Evolutionary conservation across 2,888 invertebrate genomes (phyloP).

Genomic region (Tetanocera ferruginea): DNA sequence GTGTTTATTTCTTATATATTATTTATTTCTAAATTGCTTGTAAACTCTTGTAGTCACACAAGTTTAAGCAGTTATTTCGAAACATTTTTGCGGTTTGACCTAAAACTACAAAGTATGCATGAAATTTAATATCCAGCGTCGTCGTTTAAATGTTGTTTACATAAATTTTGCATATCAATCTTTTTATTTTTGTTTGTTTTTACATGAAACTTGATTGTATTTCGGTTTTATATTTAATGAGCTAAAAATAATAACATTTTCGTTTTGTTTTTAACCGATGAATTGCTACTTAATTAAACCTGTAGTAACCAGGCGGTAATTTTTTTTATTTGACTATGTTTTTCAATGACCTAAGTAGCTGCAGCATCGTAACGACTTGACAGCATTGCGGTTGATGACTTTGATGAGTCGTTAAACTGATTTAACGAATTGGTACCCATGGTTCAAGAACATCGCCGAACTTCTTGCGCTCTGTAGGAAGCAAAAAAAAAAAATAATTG

Average conservation of each 20-base stretch:
- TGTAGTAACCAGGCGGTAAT: not conserved
- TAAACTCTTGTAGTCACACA: not conserved
- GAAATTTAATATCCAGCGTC: slow-evolving; percentile 7
- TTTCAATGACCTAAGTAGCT: no score
- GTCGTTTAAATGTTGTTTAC: not conserved
- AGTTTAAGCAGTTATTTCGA: not conserved
- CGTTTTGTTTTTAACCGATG: not conserved
- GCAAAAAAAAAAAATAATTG: not conserved
- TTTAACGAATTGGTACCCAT: slow-evolving; percentile 79
- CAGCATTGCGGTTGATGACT: not conserved
- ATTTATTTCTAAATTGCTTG: no score
- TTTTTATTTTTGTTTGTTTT: not conserved
- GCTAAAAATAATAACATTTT: not conserved
- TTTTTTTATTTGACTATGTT: not conserved
- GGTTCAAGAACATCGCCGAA: slow-evolving; percentile 75
- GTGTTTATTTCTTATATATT: not conserved
- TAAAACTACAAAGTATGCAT: not conserved
- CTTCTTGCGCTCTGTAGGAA: slow-evolving; percentile 74
- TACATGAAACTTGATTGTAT: not conserved
- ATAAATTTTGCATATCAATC: not conserved
- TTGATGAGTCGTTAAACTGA: not conserved
- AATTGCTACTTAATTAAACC: not conserved
- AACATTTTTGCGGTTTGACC: slow-evolving; percentile 15
- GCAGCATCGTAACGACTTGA: not conserved
- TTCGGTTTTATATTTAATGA: not conserved